A percentile compares a stretch with the other conserved stretches of the same genome.
phyloP scores from a whole-genome alignment of 2,797 vertebrate genomes.

The Aldrovandia affinis region DNA sequence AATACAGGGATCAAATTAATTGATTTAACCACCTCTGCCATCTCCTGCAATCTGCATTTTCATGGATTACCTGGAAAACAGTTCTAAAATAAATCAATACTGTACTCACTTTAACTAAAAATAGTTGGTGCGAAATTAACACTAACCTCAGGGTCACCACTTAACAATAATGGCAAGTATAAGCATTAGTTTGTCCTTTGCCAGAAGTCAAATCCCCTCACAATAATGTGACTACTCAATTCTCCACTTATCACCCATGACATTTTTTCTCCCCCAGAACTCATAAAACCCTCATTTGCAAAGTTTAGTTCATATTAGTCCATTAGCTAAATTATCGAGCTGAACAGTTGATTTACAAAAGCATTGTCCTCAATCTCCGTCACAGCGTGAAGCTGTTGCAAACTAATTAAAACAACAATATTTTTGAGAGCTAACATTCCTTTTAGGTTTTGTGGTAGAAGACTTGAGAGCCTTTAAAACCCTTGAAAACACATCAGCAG shows the following conservation, averaged over 20 bases:
- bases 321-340: slow-evolving; percentile 81
- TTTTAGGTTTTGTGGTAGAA: not conserved
- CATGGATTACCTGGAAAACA: no score
- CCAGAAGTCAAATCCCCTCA: slow-evolving; percentile 61
- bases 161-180: slow-evolving; percentile 60
- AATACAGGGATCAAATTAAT: no score
- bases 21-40: no score
- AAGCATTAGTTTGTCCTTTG: slow-evolving; percentile 58
- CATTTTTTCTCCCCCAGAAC: slow-evolving; percentile 71
- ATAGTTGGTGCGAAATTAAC: not conserved
- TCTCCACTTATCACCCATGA: slow-evolving; percentile 78
- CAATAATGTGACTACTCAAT: slow-evolving; percentile 68
- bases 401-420: slow-evolving; percentile 9
- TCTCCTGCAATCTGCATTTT: no score
- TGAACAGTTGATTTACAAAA: slow-evolving; percentile 78
- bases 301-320: slow-evolving; percentile 79
- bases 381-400: slow-evolving; percentile 67
- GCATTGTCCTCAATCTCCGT: slow-evolving; percentile 74
- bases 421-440: not conserved
- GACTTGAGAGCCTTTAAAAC: not conserved
- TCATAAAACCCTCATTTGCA: slow-evolving; percentile 79
- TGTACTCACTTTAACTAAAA: not conserved
- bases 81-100: not conserved
- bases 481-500: not conserved
- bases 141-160: slow-evolving; percentile 36